A percentile compares a stretch with the other conserved stretches of the same genome.
Conservation (phyloP, 2,113 vertebrate species). For the Acrocephalus arundinaceus region DNA sequence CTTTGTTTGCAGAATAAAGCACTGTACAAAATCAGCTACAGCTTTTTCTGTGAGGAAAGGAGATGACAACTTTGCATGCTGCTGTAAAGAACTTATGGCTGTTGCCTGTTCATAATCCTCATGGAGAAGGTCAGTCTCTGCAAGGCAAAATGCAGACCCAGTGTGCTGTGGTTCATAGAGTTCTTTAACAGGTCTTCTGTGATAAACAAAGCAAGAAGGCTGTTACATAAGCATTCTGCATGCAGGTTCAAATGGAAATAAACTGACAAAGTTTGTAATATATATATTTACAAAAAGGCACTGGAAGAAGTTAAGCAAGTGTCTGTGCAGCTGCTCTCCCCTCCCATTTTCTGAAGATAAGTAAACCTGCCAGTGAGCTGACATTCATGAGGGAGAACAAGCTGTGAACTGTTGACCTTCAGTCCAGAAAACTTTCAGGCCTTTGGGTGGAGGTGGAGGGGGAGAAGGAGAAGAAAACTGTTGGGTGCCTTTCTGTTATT, state of each 20-base stretch:
- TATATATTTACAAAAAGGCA: not conserved
- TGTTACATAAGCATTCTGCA: not conserved
- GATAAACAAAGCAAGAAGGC: not conserved
- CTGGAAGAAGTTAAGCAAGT: not conserved
- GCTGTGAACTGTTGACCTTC: not conserved
- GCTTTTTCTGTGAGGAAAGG: not conserved
- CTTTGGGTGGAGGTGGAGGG: not conserved
- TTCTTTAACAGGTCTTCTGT: not conserved
- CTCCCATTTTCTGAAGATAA: not conserved
- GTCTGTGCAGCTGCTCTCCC: not conserved
- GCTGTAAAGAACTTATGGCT: not conserved
- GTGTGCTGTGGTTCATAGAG: not conserved
- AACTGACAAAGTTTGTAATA: not conserved
- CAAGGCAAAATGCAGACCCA: not conserved
- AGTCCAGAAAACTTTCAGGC: not conserved
- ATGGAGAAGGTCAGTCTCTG: not conserved
- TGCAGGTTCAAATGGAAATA: not conserved
- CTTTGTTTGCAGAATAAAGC: slow-evolving; percentile 20
- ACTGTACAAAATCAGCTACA: not conserved
- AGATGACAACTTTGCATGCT: not conserved
- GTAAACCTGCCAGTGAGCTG: not conserved
- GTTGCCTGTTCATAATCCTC: not conserved
- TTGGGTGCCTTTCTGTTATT: not conserved
- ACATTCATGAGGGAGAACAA: not conserved
- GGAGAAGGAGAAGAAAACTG: not conserved